Conservation (phyloP, 2,113 vertebrate species). For the Aspiorhynchus laticeps region DNA sequence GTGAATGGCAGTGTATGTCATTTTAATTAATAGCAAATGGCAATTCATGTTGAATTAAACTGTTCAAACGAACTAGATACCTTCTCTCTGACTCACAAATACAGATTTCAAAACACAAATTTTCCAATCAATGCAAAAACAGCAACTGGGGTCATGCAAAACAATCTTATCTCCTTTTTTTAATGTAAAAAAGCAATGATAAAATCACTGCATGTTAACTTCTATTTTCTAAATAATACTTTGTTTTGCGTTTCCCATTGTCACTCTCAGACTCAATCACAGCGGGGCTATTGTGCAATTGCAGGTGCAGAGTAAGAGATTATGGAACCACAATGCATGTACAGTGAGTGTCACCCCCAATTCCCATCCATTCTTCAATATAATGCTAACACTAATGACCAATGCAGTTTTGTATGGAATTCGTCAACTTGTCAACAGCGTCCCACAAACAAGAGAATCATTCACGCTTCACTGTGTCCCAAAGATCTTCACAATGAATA, state of each 20-base stretch:
- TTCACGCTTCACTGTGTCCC: constrained; percentile 37
- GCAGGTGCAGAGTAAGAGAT: neutral
- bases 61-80: neutral
- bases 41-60: neutral
- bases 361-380: constrained; percentile 27
- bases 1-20: neutral
- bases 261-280: constrained; percentile 4
- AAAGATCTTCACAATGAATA: constrained; percentile 26
- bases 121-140: neutral
- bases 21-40: neutral
- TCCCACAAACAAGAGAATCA: constrained; percentile 35
- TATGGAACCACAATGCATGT: constrained; percentile 8
- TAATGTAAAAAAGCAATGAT: neutral
- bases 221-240: constrained; percentile 7
- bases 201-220: neutral
- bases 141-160: neutral
- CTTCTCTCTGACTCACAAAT: neutral
- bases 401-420: constrained; percentile 34
- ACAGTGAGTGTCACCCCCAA: neutral
- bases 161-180: neutral
- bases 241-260: neutral
- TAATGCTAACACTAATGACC: constrained; percentile 18
- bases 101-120: neutral
- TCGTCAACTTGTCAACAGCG: neutral
- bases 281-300: constrained; percentile 5